A percentile compares a stretch with the other conserved stretches of the same genome.
Conservation (phyloP, 2,888 invertebrate genomes). For the Tinea pellionella region DNA sequence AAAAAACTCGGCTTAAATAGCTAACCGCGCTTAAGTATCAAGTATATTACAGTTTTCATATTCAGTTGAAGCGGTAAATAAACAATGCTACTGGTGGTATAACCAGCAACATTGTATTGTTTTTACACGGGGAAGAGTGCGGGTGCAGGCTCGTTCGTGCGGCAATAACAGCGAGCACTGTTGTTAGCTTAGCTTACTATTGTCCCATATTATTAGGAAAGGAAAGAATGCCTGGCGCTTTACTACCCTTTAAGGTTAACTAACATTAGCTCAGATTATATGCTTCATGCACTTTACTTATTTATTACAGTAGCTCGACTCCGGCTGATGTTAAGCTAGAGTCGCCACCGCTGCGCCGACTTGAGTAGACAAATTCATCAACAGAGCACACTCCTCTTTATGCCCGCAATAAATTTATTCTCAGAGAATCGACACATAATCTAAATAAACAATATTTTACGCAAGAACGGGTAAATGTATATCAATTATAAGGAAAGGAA, state of each 20-base stretch:
- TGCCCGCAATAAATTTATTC: too few species aligned
- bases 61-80: constrained; percentile 10
- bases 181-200: constrained; percentile 57
- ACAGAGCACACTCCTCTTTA: too few species aligned
- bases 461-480: too few species aligned
- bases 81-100: neutral
- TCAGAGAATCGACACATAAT: too few species aligned
- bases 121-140: constrained; percentile 49
- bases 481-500: too few species aligned
- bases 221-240: constrained; percentile 26
- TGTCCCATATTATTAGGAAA: constrained; percentile 57
- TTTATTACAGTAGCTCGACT: too few species aligned
- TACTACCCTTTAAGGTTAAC: constrained; percentile 29
- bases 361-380: too few species aligned
- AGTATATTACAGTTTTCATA: constrained; percentile 11
- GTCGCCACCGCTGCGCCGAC: too few species aligned
- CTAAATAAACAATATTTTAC: too few species aligned
- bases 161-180: constrained; percentile 49
- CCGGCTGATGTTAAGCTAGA: too few species aligned
- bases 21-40: neutral
- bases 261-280: constrained; percentile 34
- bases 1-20: neutral
- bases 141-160: constrained; percentile 30
- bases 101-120: constrained; percentile 30
- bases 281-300: neutral